Evolutionary conservation across 37 sponge, comb jelly and placozoan genomes (phyloP).

Genomic region (Aplysina aerophoba): DNA sequence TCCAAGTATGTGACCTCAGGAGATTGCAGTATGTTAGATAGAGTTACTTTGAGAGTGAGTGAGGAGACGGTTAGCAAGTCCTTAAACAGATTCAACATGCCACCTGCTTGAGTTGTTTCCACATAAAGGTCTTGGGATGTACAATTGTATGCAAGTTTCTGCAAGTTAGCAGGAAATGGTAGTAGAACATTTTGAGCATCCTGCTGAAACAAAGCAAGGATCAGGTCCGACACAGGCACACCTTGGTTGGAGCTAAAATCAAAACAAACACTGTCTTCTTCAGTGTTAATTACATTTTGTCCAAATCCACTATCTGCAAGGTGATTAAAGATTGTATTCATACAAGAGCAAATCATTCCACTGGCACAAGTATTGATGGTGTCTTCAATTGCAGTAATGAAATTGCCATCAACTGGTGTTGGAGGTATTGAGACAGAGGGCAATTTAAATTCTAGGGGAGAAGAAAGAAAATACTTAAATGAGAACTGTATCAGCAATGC

Average conservation of each 20-base stretch:
- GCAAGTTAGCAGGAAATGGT: not conserved
- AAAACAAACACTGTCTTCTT: not conserved
- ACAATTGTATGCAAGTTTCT: conserved; percentile 5
- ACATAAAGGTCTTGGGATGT: not conserved
- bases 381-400: too few relatives aligned
- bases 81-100: not conserved
- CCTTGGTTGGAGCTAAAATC: not conserved
- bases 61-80: not conserved
- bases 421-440: too few relatives aligned
- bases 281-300: not conserved
- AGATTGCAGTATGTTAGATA: not conserved
- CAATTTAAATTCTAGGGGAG: too few relatives aligned
- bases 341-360: not conserved
- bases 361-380: too few relatives aligned
- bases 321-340: not conserved
- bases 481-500: too few relatives aligned
- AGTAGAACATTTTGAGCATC: not conserved
- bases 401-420: too few relatives aligned
- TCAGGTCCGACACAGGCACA: not conserved
- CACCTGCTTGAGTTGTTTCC: not conserved
- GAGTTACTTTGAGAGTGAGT: not conserved
- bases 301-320: not conserved
- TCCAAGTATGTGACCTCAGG: not conserved
- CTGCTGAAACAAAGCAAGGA: not conserved
- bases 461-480: too few relatives aligned